Base-by-base conservation (phyloP, 1,140 invertebrate genomes). In the Choristoneura fumiferana region DNA sequence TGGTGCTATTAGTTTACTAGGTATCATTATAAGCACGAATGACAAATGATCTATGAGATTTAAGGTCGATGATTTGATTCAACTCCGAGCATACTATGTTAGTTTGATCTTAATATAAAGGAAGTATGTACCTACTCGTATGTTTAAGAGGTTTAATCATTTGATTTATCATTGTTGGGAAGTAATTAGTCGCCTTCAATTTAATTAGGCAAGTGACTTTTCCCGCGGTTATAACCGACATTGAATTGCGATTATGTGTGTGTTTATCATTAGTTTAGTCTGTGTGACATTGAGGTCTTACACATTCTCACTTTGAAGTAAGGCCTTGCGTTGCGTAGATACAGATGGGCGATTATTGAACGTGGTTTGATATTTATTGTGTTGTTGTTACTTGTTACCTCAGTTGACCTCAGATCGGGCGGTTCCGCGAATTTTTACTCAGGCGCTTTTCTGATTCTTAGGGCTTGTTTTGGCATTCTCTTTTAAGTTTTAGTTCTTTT, bases 11-110 rank as follows among this genome's bases (percentile, higher is more conserved):
- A 49, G 43, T 33, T 49, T 29, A 22, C 18, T 49, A 33, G 18
- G n/a, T 49, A 49, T 45, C 43, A 49, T 49, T 49, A 49, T 49
- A 22, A n/a, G n/a, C 18, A 49, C 18, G 39, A 13, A 49, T 49
- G 43, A 49, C 43, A 33, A 49, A 49, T 49, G 43, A 12, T 29
- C 14, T 39, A 37, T 2, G 35, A 37, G 8, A 37, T 39, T 12
- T 39, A 13, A 13, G 37, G 18, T 49, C 18, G 18, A n/a, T 49
- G 18, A 22, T 49, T 49, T 29, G 18, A 18, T 49, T 45, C 15
- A 45, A 22, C 43, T 1, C 12, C 10, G 6, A 49, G 22, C 22
- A 6, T 29, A 3, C 22, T 29, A 29, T 29, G 22, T 29, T 29
- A 29, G 22, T 29, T 3, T 29, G 22, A n/a, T n/a, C n/a, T n/a